Evolutionary conservation across 64 coral and sea anemone species (phyloP), one percentile per base, ranked within the genome.

Genomic region (Montipora foliosa): DNA sequence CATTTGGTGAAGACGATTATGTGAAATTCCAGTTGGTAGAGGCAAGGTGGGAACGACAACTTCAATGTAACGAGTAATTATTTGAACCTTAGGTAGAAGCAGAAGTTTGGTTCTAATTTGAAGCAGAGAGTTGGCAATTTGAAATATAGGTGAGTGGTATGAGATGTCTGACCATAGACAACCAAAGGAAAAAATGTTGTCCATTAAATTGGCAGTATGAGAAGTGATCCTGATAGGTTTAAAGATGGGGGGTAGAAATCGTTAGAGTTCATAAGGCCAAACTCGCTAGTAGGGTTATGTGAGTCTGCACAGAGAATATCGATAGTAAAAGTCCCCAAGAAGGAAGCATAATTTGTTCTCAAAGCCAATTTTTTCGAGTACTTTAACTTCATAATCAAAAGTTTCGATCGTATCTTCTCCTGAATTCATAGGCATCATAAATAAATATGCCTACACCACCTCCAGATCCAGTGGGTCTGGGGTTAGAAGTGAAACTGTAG

Each of bases 391-490:
- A 11, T 80, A 25, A 94, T 80, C 73, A 71, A 89, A 89, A 37
- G 79, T 85, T 20, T 49, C 47, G 81, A 53, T 92, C 90, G 5
- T 4, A 51, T 15, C 90, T 15, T 49, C 81, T 92, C 87, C 51
- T 37, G 37, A 87, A 92, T 22, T 92, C 71, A 22, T 86, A 46
- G 75, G 68, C 17, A 51, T 17, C 14, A 17, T 75, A 75, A 19
- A 92, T 22, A 70, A 24, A 92, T 37, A 92, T 44, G 12, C 80
- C 80, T 78, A 87, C 91, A 76, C 82, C 91, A 77, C 91, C 91
- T 71, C 82, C 91, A 78, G 81, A 79, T 76, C 76, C 85, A 50
- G 53, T 64, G 20, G 86, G 53, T 49, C 91, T 29, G 17, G 46
- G 67, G 17, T 87, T 85, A 37, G 50, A 75, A 93, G 13, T 93